Evolutionary conservation across 2,797 vertebrate genomes (phyloP).

Genomic region (Luscinia megarhynchos): DNA sequence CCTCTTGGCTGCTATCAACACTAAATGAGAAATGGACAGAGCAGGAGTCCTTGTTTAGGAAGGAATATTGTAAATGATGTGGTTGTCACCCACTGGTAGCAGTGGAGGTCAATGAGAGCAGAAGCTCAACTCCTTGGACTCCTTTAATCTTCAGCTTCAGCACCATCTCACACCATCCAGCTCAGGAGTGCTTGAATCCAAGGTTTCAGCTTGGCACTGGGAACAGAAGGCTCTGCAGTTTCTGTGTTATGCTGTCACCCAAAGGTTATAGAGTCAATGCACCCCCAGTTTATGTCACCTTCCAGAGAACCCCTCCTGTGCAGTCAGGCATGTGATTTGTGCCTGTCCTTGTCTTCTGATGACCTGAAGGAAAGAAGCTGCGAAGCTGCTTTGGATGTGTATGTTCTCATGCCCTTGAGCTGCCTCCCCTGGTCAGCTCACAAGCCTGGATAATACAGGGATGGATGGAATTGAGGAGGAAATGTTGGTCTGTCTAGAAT

Average conservation of each 20-base stretch:
- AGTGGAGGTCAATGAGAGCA: not conserved
- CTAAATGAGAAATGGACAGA: not conserved
- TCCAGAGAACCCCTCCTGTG: not conserved
- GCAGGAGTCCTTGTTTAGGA: not conserved
- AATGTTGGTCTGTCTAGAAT: not conserved
- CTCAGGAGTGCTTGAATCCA: not conserved
- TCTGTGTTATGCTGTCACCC: not conserved
- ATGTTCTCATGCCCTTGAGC: not conserved
- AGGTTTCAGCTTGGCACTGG: not conserved
- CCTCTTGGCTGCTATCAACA: not conserved
- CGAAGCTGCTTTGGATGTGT: not conserved
- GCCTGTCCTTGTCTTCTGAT: not conserved
- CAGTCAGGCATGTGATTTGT: not conserved
- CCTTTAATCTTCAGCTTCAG: not conserved
- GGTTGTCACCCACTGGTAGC: not conserved
- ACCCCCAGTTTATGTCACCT: too few relatives aligned
- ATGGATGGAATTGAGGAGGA: not conserved
- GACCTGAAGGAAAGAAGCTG: not conserved
- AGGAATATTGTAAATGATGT: not conserved
- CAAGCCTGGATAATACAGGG: not conserved
- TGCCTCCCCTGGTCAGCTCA: not conserved
- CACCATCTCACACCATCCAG: not conserved
- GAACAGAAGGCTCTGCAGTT: not conserved
- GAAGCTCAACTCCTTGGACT: not conserved
- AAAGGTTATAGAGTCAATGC: not conserved